These are phyloP conservation scores for Xanthia togata DNA, from an alignment of 2,888 invertebrate species.

Conservation along the genomic window DNA sequence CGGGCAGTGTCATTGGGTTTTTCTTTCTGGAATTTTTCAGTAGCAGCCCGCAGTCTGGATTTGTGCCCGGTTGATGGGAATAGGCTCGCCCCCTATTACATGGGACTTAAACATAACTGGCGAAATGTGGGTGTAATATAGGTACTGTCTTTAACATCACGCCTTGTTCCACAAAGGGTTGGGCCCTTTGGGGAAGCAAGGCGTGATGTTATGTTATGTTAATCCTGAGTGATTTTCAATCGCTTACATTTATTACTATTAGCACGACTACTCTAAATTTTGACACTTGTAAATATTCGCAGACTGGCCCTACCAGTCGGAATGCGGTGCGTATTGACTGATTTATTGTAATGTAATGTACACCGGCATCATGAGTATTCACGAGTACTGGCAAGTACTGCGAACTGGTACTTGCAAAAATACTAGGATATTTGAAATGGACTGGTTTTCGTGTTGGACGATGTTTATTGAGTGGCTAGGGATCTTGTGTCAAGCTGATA, in stretches of 20 bases:
- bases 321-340: conserved; percentile 81
- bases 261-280: not conserved
- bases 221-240: conserved; percentile 30
- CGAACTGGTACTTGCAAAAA: conserved; percentile 33
- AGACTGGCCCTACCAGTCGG: conserved; percentile 74
- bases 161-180: too few species aligned
- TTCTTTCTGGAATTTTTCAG: too few species aligned
- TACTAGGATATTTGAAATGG: conserved; percentile 14
- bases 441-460: conserved; percentile 9
- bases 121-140: too few species aligned
- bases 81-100: too few species aligned
- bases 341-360: conserved; percentile 79
- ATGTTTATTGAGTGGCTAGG: not conserved
- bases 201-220: too few species aligned
- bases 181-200: too few species aligned
- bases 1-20: too few species aligned
- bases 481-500: conserved; percentile 1
- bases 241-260: conserved; percentile 2
- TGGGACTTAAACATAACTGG: too few species aligned
- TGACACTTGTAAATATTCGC: conserved; percentile 34
- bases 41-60: too few species aligned
- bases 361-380: conserved; percentile 44
- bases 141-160: too few species aligned
- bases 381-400: conserved; percentile 20
- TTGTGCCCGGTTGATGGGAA: too few species aligned